Conservation (phyloP, 2,113 vertebrate genomes). For the Ageneiosus marmoratus region DNA sequence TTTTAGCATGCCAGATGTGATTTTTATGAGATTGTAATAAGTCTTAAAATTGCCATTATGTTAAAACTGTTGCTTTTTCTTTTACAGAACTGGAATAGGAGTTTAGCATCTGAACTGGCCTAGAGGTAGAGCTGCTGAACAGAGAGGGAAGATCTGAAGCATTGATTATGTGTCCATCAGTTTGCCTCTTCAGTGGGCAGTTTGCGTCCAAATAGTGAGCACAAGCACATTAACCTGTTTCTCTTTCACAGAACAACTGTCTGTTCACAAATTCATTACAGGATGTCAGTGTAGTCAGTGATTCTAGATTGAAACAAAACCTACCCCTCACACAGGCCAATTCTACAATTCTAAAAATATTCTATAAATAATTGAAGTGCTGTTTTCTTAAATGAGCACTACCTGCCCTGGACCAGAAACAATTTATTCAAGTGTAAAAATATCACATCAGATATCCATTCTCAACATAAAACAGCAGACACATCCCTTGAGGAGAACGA, state of each 20-base stretch:
- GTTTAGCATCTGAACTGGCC: neutral
- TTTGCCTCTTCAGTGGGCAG: slow-evolving; percentile 11
- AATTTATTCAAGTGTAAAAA: neutral
- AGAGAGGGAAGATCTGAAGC: neutral
- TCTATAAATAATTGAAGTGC: neutral
- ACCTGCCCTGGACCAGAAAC: neutral
- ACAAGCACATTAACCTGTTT: slow-evolving; percentile 18
- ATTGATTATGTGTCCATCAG: slow-evolving; percentile 10
- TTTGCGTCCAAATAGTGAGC: neutral
- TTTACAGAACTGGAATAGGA: neutral
- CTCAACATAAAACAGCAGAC: neutral
- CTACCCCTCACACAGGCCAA: neutral
- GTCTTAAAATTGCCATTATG: neutral
- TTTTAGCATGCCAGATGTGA: neutral
- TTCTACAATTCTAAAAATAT: neutral
- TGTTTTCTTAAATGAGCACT: neutral
- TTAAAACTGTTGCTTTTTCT: neutral
- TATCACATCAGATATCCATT: slow-evolving; percentile 16
- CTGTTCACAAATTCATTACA: slow-evolving; percentile 24
- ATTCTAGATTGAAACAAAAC: neutral
- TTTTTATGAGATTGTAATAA: slow-evolving; percentile 9
- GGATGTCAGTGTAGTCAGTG: slow-evolving; percentile 12
- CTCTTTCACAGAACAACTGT: neutral
- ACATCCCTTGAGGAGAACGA: neutral
- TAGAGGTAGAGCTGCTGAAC: neutral